Evolutionary conservation across 2,797 vertebrate genomes (phyloP).

Genomic region (Valencia hispanica): DNA sequence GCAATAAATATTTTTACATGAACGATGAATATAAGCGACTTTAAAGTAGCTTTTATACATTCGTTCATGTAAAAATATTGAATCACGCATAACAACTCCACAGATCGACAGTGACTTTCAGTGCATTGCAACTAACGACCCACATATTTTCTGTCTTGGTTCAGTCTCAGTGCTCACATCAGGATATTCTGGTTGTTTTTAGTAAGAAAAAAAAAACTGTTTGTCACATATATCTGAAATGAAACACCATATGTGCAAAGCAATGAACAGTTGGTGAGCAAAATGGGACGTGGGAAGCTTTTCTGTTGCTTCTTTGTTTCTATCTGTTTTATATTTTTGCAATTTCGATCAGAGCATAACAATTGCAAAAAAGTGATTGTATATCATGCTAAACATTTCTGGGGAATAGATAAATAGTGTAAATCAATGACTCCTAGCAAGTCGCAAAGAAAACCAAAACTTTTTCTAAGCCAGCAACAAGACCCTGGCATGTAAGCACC

Average conservation of each 20-base stretch:
- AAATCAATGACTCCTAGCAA: not conserved
- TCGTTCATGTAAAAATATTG: too few relatives aligned
- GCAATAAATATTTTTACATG: not conserved
- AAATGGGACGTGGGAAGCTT: not conserved
- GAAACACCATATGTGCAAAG: slow-evolving; percentile 2
- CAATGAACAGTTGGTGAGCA: not conserved
- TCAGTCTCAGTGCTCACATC: not conserved
- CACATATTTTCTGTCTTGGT: slow-evolving; percentile 4
- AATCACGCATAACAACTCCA: not conserved
- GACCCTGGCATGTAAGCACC: too few relatives aligned
- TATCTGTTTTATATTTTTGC: not conserved
- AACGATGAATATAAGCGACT: not conserved
- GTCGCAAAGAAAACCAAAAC: not conserved
- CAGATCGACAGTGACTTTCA: not conserved
- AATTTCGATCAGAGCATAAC: not conserved
- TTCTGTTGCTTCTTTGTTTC: not conserved
- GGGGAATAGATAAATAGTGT: not conserved
- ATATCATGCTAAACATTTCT: too few relatives aligned
- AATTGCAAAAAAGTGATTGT: not conserved
- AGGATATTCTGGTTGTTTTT: not conserved
- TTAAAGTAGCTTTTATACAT: too few relatives aligned
- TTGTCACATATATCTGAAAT: not conserved
- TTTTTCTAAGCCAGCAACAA: too few relatives aligned
- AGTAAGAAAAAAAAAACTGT: not conserved
- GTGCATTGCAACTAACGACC: not conserved